Base-by-base conservation (phyloP, 2,888 invertebrate genomes). In the Drosophila fulvimacula region DNA sequence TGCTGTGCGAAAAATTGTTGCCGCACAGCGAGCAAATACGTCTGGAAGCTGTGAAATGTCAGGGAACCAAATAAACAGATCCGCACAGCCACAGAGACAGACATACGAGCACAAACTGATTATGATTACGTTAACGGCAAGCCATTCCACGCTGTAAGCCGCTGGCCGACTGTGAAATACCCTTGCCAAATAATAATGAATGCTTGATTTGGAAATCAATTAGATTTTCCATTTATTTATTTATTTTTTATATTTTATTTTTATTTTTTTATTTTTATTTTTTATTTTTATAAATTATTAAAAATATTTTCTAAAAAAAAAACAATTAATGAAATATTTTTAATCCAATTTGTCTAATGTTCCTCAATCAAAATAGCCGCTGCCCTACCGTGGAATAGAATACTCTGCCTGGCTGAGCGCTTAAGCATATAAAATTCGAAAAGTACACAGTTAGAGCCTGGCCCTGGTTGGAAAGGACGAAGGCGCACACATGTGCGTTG, bases 401-500 rank as follows among this genome's bases (percentile, higher is more conserved):
- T 38, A 30, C 34, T 19, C 34, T 13, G 34, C 24, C n/a, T 41
- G 41, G n/a, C n/a, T 42, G 15, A 49, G 17, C n/a, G 10, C 7
- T 19, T 11, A 1, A 17, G 21, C 5, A 51, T 17, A 63, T 51
- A 24, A 51, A 64, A 44, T 52, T 41, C 36, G 38, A 49, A 42
- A 42, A 36, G 42, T 42, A 27, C 42, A 36, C 60, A 36, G 59
- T 41, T 41, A 52, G 24, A 10, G 49, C n/a, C 3, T 13, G 49
- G 27, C n/a, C 7, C 15, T 19, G 27, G 27, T 3, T 11, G 17
- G 21, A 17, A 24, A 15, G 10, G 21, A 32, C 41, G 57, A 49
- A 13, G 34, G 39, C 67, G 44, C 67, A 59, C 81, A 79, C 73
- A 82, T 80, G 77, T 80, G 82, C 82, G 82, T 82, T 82, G 76